Evolutionary conservation across 1,140 invertebrate species (phyloP).

Genomic region (Tenebrio molitor): DNA sequence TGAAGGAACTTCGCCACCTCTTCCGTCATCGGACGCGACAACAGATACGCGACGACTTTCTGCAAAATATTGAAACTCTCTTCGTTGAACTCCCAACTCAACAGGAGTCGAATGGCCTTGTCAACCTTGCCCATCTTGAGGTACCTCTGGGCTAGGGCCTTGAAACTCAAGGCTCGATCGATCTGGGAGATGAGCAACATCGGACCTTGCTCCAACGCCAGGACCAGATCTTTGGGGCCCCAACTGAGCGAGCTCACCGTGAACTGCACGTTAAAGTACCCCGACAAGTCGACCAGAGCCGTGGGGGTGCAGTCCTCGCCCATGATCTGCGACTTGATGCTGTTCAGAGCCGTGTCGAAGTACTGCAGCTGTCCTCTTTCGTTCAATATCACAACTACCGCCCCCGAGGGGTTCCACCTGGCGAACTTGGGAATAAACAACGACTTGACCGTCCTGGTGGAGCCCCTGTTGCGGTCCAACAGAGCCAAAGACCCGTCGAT

Average conservation of each 20-base stretch:
- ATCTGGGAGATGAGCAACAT: constrained; percentile 61
- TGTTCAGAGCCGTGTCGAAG: constrained; percentile 80
- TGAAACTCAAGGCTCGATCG: constrained; percentile 62
- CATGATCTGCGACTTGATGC: constrained; percentile 77
- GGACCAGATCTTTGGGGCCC: constrained; percentile 65
- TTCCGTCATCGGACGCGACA: constrained; percentile 75
- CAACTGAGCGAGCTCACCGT: constrained; percentile 72
- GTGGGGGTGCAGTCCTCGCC: constrained; percentile 76
- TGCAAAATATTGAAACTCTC: constrained; percentile 77
- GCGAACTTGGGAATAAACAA: constrained; percentile 79
- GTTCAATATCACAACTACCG: constrained; percentile 78
- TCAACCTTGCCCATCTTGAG: constrained; percentile 75
- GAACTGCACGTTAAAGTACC: constrained; percentile 76
- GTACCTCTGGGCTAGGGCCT: constrained; percentile 74
- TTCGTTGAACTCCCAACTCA: constrained; percentile 81
- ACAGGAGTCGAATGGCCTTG: constrained; percentile 78
- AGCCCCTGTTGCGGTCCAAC: constrained; percentile 75
- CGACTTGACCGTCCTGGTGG: constrained; percentile 75
- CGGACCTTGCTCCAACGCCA: constrained; percentile 75
- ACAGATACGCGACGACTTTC: constrained; percentile 79
- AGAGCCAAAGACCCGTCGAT: constrained; percentile 83
- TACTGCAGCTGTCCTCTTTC: constrained; percentile 83
- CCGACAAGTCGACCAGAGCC: constrained; percentile 76
- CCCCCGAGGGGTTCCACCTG: constrained; percentile 80
- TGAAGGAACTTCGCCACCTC: constrained; percentile 77